A percentile compares a stretch with the other conserved stretches of the same genome.
These are phyloP conservation scores for Alentia gelatinosa DNA, from an alignment of 2,888 invertebrate species.

Conservation along the genomic window DNA sequence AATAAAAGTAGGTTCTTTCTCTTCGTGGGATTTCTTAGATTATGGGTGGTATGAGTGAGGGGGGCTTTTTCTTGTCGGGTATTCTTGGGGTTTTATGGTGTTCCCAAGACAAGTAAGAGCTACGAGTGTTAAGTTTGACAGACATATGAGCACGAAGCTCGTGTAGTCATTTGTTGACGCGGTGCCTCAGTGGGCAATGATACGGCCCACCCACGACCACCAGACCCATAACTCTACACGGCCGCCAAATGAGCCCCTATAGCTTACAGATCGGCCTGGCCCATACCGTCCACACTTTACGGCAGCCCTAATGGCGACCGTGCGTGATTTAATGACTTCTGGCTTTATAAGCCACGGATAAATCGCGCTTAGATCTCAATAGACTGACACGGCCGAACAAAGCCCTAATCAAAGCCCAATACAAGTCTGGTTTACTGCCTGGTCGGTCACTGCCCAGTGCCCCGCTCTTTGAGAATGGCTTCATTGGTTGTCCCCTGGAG, in stretches of 20 bases:
- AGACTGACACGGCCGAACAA: constrained; percentile 26
- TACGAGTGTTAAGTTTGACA: background rate
- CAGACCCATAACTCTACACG: background rate
- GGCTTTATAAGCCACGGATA: constrained; percentile 41
- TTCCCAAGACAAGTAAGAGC: too few relatives aligned
- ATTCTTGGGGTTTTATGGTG: too few relatives aligned
- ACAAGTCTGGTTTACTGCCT: background rate
- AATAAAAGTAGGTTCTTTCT: too few relatives aligned
- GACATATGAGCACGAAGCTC: background rate
- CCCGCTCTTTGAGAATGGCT: background rate
- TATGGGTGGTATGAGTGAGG: too few relatives aligned
- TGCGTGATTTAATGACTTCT: background rate
- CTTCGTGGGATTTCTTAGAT: too few relatives aligned
- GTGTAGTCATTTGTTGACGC: constrained; percentile 6
- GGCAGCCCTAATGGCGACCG: background rate
- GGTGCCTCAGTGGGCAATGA: background rate
- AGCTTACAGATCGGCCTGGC: constrained; percentile 32
- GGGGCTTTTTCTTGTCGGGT: too few relatives aligned
- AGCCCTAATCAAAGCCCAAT: constrained; percentile 31
- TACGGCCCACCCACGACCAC: constrained; percentile 24
- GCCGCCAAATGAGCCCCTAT: background rate
- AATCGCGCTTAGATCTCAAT: constrained; percentile 28
- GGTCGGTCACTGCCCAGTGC: background rate
- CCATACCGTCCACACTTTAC: background rate
- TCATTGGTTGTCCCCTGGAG: background rate